Evolutionary conservation across 2,797 vertebrate genomes (phyloP).

Genomic region (Falco rusticolus): DNA sequence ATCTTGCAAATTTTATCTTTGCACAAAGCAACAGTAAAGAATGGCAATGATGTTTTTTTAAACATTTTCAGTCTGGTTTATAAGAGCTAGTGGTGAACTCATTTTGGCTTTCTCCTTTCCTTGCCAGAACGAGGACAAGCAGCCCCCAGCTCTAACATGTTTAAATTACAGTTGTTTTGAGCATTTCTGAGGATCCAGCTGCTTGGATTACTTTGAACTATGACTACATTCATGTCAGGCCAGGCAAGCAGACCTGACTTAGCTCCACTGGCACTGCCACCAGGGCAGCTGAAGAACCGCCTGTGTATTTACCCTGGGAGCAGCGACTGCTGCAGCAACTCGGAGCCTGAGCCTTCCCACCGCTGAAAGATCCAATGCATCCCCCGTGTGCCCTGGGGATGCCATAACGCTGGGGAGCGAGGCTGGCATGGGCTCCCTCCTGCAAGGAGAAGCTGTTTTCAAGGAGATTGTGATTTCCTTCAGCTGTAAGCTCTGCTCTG

Average conservation of each 20-base stretch:
- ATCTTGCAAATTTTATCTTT: background rate
- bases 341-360: background rate
- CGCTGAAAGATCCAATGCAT: accelerated
- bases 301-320: background rate
- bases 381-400: background rate
- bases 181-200: background rate
- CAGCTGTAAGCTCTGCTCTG: accelerated
- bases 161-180: background rate
- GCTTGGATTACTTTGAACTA: background rate
- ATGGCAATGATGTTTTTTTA: background rate
- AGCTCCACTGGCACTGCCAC: background rate
- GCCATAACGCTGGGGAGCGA: accelerated
- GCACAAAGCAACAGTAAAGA: background rate
- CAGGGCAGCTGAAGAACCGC: background rate
- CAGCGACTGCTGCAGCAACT: background rate
- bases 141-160: background rate
- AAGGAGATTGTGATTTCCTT: background rate
- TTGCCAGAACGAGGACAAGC: accelerated
- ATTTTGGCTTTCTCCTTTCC: background rate
- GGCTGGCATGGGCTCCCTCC: background rate
- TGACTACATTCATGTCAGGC: background rate
- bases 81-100: background rate
- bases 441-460: background rate
- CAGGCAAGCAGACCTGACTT: background rate
- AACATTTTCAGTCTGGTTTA: background rate